Percentiles rank a stretch among this genome's conserved stretches.
These are phyloP conservation scores for Nothocercus julius DNA, from an alignment of 2,113 vertebrate species.

Conservation along the genomic window DNA sequence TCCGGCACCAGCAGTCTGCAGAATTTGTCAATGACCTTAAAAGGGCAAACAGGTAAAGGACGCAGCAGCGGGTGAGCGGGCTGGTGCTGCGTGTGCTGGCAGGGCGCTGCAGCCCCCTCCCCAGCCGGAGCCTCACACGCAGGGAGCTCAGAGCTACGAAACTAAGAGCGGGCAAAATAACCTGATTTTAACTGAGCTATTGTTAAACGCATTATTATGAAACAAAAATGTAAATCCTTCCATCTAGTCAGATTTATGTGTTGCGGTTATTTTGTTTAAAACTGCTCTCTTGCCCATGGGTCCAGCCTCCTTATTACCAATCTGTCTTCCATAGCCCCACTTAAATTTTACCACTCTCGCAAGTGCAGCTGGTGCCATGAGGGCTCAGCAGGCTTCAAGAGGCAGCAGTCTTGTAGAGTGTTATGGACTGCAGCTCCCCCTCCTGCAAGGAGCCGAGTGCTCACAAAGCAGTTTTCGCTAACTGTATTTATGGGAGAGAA, in stretches of 20 bases:
- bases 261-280: not conserved
- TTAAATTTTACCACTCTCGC: not conserved
- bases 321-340: not conserved
- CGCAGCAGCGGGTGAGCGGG: not conserved
- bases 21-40: slow-evolving; percentile 91
- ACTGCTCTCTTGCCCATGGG: not conserved
- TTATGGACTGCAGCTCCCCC: not conserved
- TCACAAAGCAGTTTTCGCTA: not conserved
- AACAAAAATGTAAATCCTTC: not conserved
- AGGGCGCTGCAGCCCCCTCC: not conserved
- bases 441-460: not conserved
- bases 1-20: slow-evolving; percentile 88
- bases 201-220: not conserved
- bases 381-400: not conserved
- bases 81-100: not conserved
- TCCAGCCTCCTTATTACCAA: not conserved
- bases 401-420: not conserved
- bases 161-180: not conserved
- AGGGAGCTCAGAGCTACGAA: not conserved
- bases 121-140: not conserved
- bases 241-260: not conserved
- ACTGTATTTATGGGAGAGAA: not conserved
- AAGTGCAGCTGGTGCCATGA: too few relatives aligned
- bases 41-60: slow-evolving; percentile 87
- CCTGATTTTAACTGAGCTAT: not conserved